These are phyloP conservation scores for Stramonita haemastoma DNA, from an alignment of 2,888 invertebrate species.

Conservation along the genomic window DNA sequence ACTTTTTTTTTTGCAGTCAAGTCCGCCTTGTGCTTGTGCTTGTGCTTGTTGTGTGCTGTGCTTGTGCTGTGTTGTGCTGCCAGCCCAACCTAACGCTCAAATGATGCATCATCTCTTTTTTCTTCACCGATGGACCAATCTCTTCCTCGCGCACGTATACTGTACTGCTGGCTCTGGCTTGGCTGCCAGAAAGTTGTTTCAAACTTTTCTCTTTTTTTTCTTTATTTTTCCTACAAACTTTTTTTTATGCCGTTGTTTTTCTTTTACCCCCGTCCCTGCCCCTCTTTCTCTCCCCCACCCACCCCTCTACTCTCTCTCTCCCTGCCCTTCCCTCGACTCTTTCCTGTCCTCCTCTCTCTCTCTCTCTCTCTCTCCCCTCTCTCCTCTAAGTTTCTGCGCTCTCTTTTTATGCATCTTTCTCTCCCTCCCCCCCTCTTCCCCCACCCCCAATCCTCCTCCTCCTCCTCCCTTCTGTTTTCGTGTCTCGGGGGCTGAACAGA, in stretches of 20 bases:
- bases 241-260: conserved; percentile 21
- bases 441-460: background rate
- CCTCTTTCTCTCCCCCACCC: background rate
- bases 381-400: background rate
- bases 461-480: background rate
- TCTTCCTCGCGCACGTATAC: background rate
- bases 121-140: background rate
- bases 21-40: too few species aligned
- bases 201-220: background rate
- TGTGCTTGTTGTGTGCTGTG: background rate
- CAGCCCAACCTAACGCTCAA: background rate
- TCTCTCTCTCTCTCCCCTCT: background rate
- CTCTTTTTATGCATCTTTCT: too few species aligned
- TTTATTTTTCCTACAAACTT: background rate
- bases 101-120: background rate
- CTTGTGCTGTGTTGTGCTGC: background rate
- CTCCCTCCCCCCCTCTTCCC: background rate
- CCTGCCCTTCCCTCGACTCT: background rate
- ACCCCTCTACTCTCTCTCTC: background rate
- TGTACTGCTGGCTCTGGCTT: too few species aligned
- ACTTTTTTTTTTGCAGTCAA: too few species aligned
- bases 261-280: background rate
- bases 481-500: background rate
- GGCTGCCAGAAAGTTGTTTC: background rate
- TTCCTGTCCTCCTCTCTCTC: background rate